These are phyloP conservation scores for Pristionchus entomophagus DNA, from an alignment of 2,888 invertebrate species.

Conservation along the genomic window DNA sequence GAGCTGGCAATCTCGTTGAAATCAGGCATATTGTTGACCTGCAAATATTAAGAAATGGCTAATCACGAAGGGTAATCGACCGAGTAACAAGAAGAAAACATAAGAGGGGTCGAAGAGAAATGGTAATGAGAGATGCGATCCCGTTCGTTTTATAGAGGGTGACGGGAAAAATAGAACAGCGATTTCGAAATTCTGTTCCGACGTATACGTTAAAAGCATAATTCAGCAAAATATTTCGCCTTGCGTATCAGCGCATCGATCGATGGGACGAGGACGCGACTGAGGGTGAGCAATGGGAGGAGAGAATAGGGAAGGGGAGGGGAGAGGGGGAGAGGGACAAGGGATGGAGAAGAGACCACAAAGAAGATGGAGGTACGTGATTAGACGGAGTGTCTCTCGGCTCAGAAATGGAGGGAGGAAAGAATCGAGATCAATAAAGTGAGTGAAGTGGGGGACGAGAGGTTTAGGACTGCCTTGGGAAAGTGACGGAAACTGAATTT, in stretches of 20 bases:
- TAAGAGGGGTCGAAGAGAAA: no score
- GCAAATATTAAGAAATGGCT: no score
- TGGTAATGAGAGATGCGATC: no score
- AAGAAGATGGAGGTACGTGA: slow-evolving; percentile 28
- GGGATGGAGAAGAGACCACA: slow-evolving; percentile 38
- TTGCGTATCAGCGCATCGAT: background rate
- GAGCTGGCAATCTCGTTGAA: no score
- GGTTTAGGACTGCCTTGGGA: background rate
- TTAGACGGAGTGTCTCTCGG: slow-evolving; percentile 29
- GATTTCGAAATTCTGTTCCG: no score
- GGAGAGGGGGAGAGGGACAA: slow-evolving; percentile 41
- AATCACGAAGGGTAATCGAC: no score
- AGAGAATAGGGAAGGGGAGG: slow-evolving; percentile 2
- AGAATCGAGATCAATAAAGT: slow-evolving; percentile 19
- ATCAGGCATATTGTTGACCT: no score
- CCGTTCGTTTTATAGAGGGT: no score
- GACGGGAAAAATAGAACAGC: no score
- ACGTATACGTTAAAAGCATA: no score
- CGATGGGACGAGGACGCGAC: background rate
- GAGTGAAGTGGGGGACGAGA: background rate
- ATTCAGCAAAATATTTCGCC: no score
- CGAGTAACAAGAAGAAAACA: no score
- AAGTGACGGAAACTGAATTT: background rate
- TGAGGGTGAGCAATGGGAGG: background rate
- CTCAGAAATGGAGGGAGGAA: slow-evolving; percentile 17